These are phyloP conservation scores for Vollenhovia emeryi DNA, from an alignment of 1,140 invertebrate species.

Conservation along the genomic window DNA sequence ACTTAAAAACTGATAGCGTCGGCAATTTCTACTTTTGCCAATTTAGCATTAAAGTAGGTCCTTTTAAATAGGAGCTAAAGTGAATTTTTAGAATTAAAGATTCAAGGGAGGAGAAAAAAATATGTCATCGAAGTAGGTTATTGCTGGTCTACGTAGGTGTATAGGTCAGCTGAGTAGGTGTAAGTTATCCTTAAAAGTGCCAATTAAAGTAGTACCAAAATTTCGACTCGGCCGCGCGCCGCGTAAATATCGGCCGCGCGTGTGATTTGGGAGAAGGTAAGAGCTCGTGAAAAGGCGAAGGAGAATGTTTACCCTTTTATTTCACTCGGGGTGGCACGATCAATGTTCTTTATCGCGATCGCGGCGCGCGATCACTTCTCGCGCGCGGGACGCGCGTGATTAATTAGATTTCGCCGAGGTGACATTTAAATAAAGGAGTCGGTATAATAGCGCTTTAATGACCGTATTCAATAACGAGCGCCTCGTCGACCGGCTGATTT, in stretches of 20 bases:
- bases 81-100: no score
- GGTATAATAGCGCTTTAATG: conserved; percentile 49
- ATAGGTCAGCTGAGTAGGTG: no score
- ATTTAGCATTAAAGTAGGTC: no score
- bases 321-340: not conserved
- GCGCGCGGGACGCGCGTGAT: conserved; percentile 34
- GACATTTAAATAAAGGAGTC: conserved; percentile 54
- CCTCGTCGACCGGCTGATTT: conserved; percentile 49
- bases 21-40: no score
- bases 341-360: conserved; percentile 51
- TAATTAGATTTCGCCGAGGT: conserved; percentile 53
- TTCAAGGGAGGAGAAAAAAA: no score
- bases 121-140: no score
- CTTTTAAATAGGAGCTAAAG: no score
- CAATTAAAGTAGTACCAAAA: no score
- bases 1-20: no score
- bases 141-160: no score
- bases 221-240: no score
- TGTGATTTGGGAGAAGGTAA: conserved; percentile 7
- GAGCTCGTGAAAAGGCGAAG: not conserved
- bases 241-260: not conserved
- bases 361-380: conserved; percentile 13
- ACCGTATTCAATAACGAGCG: conserved; percentile 49
- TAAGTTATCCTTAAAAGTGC: no score
- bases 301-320: not conserved